Evolutionary conservation across 1,140 invertebrate species (phyloP), one percentile per base, ranked within the genome.

Genomic region (Drosophila elegans): DNA sequence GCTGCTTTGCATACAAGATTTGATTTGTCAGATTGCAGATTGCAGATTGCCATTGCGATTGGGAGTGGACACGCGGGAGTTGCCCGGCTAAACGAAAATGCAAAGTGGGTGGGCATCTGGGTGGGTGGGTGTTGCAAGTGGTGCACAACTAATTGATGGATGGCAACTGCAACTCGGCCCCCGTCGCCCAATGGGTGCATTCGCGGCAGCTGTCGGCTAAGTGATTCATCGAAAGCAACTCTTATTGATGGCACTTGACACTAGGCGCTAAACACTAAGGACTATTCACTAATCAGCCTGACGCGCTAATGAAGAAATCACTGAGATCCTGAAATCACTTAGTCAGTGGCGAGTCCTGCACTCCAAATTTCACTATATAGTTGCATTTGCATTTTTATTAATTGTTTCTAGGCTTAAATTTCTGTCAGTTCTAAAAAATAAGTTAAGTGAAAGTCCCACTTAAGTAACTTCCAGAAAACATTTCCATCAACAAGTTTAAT

Each of bases 1-100:
- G 62, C 76, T 85, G 48, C 60, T 86, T 86, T 81, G 82, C 81
- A 86, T 82, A 72, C 80, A 73, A 75, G 82, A 88, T 84, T 84
- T 62, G 55, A 73, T 78, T 75, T 75, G 80, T 79, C 71, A 66
- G 80, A 84, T 76, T 84, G 75, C 71, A 66, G 80, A 84, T 76
- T 84, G 75, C 80, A 72, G 80, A 54, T 72, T 78, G 64, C 63
- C 56, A 56, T 44, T 52, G 74, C 45, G 51, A 71, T 51, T 51
- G 75, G 48, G 52, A 44, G 64, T 29, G 67, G 67, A 61, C 69
- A 61, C 54, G 67, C 48, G 69, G 68, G 48, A 69, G 32, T 69
- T 39, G 36, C 54, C 62, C 11, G 21, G 34, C 42, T 48, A 48
- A 66, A 48, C 62, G 62, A 66, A 62, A 62, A 62, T 66, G 61